phyloP scores from a whole-genome alignment of 2,113 vertebrate genomes.

The human region DNA sequence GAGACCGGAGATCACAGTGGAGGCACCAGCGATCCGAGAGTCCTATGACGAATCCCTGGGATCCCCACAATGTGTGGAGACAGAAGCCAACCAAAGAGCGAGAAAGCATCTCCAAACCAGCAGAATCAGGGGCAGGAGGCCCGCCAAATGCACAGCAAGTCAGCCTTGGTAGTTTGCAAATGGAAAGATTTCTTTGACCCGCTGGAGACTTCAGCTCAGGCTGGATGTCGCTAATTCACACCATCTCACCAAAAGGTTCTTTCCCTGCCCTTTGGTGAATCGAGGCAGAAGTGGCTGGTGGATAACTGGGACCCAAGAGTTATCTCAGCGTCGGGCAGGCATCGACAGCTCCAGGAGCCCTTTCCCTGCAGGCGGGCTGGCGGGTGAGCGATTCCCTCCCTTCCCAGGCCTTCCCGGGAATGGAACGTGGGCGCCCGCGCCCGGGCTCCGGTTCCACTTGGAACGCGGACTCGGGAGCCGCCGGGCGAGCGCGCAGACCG shows the following conservation, averaged over 20 bases:
- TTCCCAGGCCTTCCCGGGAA: background rate
- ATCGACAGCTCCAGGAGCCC: background rate
- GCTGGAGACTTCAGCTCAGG: background rate
- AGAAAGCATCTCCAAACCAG: background rate
- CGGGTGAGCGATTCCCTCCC: background rate
- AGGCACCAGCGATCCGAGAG: background rate
- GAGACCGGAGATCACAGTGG: background rate
- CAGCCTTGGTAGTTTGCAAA: background rate
- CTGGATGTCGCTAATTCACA: background rate
- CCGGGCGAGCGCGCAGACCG: background rate
- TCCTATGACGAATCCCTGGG: background rate
- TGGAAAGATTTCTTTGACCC: background rate
- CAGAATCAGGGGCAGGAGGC: background rate
- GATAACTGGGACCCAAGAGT: background rate
- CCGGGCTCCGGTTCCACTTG: background rate
- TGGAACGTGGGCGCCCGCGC: background rate
- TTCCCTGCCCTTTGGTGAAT: background rate
- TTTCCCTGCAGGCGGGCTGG: background rate
- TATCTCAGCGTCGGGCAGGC: background rate
- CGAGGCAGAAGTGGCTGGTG: background rate
- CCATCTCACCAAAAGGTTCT: background rate
- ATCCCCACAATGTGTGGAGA: background rate
- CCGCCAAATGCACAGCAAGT: background rate
- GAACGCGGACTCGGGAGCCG: background rate
- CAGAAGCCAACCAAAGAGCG: background rate